A percentile compares a stretch with the other conserved stretches of the same genome.
Conservation (phyloP, 2,888 invertebrate genomes). For the Odontothrips loti region DNA sequence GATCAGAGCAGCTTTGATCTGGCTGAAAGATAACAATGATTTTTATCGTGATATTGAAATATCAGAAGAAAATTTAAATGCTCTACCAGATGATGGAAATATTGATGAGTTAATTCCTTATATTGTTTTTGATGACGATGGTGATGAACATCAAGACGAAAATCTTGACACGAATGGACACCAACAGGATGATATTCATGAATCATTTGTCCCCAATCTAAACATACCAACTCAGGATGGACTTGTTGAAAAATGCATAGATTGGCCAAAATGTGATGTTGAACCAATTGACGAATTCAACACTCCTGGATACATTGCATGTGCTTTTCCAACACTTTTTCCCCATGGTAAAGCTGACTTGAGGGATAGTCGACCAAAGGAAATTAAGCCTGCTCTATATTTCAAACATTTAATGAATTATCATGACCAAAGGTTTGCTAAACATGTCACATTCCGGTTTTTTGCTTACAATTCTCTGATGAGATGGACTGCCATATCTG, state of each 20-base stretch:
- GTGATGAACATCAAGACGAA: no score
- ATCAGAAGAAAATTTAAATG: neutral
- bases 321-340: constrained; percentile 34
- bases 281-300: constrained; percentile 31
- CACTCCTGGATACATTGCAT: constrained; percentile 31
- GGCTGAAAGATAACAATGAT: constrained; percentile 8
- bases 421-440: constrained; percentile 29
- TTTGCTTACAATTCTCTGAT: constrained; percentile 12
- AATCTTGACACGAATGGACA: neutral
- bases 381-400: constrained; percentile 15
- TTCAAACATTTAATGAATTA: constrained; percentile 30
- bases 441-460: constrained; percentile 27
- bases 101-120: neutral
- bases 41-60: constrained; percentile 26
- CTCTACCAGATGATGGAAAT: constrained; percentile 25
- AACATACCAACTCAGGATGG: neutral
- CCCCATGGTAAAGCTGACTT: constrained; percentile 34
- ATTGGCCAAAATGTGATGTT: neutral
- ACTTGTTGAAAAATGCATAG: neutral
- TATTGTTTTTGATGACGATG: neutral
- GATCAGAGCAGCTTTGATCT: neutral
- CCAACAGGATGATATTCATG: neutral
- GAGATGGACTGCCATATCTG: neutral
- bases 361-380: neutral
- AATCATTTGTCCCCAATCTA: no score